Evolutionary conservation across 2,113 vertebrate species (phyloP).

Genomic region (Plestiodon gilberti): DNA sequence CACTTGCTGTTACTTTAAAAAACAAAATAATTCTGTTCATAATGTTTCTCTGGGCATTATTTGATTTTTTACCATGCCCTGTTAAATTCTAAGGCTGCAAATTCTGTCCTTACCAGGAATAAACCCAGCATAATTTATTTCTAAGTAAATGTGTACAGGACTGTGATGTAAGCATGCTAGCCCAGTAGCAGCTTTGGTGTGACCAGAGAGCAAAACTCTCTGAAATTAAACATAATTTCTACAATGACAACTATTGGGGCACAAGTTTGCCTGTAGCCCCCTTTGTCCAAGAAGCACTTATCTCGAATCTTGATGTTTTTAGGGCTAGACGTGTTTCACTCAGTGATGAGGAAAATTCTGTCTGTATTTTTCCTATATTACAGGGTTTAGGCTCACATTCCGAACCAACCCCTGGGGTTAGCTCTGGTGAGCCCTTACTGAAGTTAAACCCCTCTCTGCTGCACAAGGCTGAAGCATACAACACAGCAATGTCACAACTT

Average conservation of each 20-base stretch:
- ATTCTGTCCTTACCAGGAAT: background rate
- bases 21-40: background rate
- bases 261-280: background rate
- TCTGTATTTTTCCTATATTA: background rate
- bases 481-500: background rate
- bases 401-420: background rate
- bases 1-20: background rate
- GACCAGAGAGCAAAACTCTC: no score
- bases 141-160: no score
- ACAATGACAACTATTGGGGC: background rate
- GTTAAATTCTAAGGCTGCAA: background rate
- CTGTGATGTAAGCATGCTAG: background rate
- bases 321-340: background rate
- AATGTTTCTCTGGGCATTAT: background rate
- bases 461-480: background rate
- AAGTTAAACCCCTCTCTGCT: background rate
- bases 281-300: background rate
- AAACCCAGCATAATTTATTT: background rate
- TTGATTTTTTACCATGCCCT: background rate
- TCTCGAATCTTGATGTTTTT: background rate
- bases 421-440: background rate
- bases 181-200: background rate
- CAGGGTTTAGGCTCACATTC: background rate
- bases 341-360: background rate
- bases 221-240: background rate